A percentile compares a stretch with the other conserved stretches of the same genome.
These are phyloP conservation scores for Nemopilema nomurai DNA, from an alignment of 30 jellyfish, hydroid and myxozoan genomes.

Conservation along the genomic window DNA sequence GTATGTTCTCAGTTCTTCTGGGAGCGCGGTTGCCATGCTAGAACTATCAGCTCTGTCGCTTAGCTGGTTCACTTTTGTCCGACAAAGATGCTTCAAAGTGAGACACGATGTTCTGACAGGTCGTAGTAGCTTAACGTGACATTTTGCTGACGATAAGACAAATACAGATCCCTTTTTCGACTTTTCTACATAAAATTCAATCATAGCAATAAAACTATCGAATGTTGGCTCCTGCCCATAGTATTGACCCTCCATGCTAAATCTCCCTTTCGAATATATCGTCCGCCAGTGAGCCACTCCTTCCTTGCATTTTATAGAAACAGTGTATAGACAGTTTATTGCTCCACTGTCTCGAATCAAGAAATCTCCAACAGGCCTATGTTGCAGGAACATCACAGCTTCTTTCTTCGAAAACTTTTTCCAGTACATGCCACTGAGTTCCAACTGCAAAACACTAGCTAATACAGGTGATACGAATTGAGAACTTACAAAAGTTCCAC, in stretches of 20 bases:
- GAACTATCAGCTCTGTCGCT: neutral
- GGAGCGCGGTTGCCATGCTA: neutral
- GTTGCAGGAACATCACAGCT: conserved; percentile 24
- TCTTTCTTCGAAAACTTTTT: conserved; percentile 18
- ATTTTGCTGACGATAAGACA: conserved; percentile 9
- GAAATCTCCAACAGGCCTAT: conserved; percentile 31
- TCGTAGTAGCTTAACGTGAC: conserved; percentile 12
- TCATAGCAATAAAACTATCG: conserved; percentile 18
- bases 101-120: conserved; percentile 43
- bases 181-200: conserved; percentile 23
- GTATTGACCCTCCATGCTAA: conserved; percentile 46
- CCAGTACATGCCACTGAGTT: conserved; percentile 63
- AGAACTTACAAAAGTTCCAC: conserved; percentile 4
- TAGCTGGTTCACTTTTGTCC: conserved; percentile 21
- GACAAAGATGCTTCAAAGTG: conserved; percentile 44
- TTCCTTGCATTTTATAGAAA: conserved; percentile 30
- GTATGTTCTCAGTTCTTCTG: conserved; percentile 15
- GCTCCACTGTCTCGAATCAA: conserved; percentile 47
- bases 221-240: conserved; percentile 19
- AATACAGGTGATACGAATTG: neutral
- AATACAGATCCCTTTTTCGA: conserved; percentile 5
- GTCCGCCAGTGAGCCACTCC: conserved; percentile 38
- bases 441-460: neutral
- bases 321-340: conserved; percentile 8
- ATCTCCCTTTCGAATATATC: conserved; percentile 22